Evolutionary conservation across 2,888 invertebrate species (phyloP), one percentile per base, ranked within the genome.

Genomic region (Aspidapion aeneum): DNA sequence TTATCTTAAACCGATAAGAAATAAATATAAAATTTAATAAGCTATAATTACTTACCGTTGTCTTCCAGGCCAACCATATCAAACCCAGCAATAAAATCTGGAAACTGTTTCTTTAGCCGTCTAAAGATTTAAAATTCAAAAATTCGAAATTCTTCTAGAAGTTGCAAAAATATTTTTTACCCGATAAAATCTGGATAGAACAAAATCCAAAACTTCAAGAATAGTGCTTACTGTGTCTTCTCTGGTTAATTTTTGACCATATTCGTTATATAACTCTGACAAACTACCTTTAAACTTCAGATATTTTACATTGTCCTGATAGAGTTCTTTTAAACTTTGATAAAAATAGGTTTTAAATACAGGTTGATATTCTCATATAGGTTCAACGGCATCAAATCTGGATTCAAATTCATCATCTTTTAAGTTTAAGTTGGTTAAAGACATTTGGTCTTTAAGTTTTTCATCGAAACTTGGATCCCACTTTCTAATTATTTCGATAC

Each of bases 61-160:
- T 93, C 92, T 74, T 93, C 93, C 74, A 90, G 90, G 0, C 91
- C 91, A 0, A 92, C 91, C 66, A 93, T 80, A 80, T 93, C 93
- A 69, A 93, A 93, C 1, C 93, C 93, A 22, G 87, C 89, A 20
- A 92, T 80, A 63, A 87, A 84, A 12, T 87, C 82, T 0, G 90
- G 88, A 66, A 66, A 70, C 1, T 21, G 16, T 18, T 51, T 21
- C 61, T 61, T 63, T 9, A 71, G 17, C 35, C 64, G 57, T 18
- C 59, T 57, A 22, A 61, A 66, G 18, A 57, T 59, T 9, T 66
- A 20, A 0, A 69, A 57, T 21, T 72, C 70, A 76, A 0, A 68
- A 51, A 0, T 72, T 72, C 18, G 82, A 72, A 0, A 83, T 82
- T 5, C 74, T 73, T 61, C 73, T 63, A 0, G 74, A 55, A 0